Evolutionary conservation across 1,140 invertebrate species (phyloP).

Genomic region (Philaenus spumarius): DNA sequence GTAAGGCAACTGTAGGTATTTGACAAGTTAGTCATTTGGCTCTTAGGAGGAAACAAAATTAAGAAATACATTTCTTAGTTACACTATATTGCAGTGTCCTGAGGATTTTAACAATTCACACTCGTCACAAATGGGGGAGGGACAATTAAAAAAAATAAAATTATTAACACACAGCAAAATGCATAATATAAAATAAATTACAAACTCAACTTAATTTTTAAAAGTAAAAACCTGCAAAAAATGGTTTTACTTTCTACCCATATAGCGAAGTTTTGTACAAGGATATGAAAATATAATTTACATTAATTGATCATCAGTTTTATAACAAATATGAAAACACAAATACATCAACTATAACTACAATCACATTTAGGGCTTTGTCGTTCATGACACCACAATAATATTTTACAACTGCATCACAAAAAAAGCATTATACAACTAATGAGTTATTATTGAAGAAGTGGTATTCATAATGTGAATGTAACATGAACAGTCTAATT

Average conservation of each 20-base stretch:
- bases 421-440: conserved; percentile 9
- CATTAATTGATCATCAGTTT: background rate
- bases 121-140: background rate
- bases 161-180: conserved; percentile 9
- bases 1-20: no score
- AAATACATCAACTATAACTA: conserved; percentile 11
- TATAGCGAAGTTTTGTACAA: conserved; percentile 9
- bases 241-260: background rate
- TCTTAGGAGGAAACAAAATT: no score
- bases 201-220: conserved; percentile 10
- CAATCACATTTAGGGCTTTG: conserved; percentile 10
- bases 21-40: no score
- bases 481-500: conserved; percentile 10
- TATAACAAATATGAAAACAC: conserved; percentile 9
- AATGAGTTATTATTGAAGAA: conserved; percentile 13
- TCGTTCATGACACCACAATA: background rate
- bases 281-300: conserved; percentile 17
- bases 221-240: conserved; percentile 7
- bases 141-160: background rate
- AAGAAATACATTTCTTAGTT: no score
- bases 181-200: conserved; percentile 16
- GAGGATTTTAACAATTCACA: conserved; percentile 2
- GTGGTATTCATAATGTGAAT: conserved; percentile 1
- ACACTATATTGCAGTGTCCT: conserved; percentile 4
- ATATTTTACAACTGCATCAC: conserved; percentile 14